phyloP scores from a whole-genome alignment of 2,888 invertebrate genomes.

The Euclidia mi region DNA sequence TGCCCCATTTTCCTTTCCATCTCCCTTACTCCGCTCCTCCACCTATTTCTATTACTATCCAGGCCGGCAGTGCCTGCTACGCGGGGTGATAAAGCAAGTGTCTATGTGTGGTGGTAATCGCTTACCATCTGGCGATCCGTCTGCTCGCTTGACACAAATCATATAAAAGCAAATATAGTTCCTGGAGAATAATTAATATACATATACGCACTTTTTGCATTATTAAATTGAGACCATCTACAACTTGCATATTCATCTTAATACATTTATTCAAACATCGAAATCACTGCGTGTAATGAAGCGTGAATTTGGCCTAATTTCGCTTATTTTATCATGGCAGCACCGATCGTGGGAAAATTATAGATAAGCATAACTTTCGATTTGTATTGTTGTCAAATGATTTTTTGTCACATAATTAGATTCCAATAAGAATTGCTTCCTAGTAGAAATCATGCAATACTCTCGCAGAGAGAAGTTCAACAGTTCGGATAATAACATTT shows the following conservation, averaged over 20 bases:
- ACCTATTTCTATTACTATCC: no score
- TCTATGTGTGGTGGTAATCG: no score
- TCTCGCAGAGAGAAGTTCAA: conserved; percentile 32
- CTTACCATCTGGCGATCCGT: no score
- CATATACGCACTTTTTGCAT: no score
- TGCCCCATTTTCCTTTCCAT: no score
- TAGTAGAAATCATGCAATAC: conserved; percentile 61
- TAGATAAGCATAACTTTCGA: conserved; percentile 75
- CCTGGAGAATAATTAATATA: no score
- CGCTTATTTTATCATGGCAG: conserved; percentile 72
- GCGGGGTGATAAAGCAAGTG: no score
- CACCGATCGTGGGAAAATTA: conserved; percentile 77
- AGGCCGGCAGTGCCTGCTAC: no score
- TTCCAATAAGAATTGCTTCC: conserved; percentile 71
- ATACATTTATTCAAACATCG: no score
- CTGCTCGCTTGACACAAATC: no score
- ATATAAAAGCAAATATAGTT: no score
- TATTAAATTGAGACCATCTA: neutral
- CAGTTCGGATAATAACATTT: conserved; percentile 27
- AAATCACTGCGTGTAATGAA: conserved; percentile 57
- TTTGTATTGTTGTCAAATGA: conserved; percentile 72
- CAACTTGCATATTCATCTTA: neutral
- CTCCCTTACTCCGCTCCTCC: no score
- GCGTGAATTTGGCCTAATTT: conserved; percentile 70
- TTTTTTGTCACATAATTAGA: conserved; percentile 69